A percentile compares a stretch with the other conserved stretches of the same genome.
Evolutionary conservation across 2,797 vertebrate genomes (phyloP).

Genomic region (Dromococcyx pavoninus): DNA sequence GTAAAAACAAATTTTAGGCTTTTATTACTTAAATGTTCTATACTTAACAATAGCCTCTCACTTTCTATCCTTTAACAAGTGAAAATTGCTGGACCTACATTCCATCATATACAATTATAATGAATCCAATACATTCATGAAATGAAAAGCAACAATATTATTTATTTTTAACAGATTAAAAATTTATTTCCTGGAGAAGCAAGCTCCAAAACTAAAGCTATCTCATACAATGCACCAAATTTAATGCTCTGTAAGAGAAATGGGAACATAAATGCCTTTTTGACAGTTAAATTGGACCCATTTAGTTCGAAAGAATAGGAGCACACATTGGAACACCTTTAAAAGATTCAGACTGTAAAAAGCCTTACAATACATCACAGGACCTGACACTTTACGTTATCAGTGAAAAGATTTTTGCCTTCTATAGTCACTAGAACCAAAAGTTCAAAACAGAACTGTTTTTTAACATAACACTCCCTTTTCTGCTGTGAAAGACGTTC

Average conservation of each 20-base stretch:
- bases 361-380: constrained; percentile 65
- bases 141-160: not conserved
- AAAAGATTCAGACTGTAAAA: constrained; percentile 63
- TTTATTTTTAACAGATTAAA: constrained; percentile 23
- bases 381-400: constrained; percentile 57
- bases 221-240: constrained; percentile 45
- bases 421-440: constrained; percentile 39
- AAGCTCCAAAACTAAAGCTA: not conserved
- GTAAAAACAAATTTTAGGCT: not conserved
- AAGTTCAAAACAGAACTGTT: constrained; percentile 47
- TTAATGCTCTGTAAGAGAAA: constrained; percentile 57
- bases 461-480: constrained; percentile 27
- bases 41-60: not conserved
- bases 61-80: not conserved
- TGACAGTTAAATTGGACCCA: constrained; percentile 76
- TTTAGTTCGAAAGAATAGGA: constrained; percentile 70
- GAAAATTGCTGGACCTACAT: not conserved
- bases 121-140: not conserved
- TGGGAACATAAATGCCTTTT: constrained; percentile 69
- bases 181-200: not conserved
- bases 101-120: not conserved
- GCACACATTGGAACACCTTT: constrained; percentile 70
- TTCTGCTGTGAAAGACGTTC: constrained; percentile 37
- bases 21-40: not conserved
- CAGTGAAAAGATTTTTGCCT: constrained; percentile 66